Evolutionary conservation across 2,888 invertebrate genomes (phyloP).

Genomic region (Cyclophora punctaria): DNA sequence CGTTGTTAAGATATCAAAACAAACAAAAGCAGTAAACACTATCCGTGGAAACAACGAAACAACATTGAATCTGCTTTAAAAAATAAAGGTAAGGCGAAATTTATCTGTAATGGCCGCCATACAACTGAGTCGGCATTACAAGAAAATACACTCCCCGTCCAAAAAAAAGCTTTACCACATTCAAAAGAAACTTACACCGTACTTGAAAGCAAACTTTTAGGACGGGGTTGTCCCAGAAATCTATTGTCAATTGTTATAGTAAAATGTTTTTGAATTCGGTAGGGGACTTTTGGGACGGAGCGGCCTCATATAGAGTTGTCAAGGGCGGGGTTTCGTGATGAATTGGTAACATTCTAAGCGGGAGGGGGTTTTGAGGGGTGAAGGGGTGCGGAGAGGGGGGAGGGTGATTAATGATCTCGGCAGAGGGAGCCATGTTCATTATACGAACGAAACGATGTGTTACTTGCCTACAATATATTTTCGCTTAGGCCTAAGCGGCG

Average conservation of each 20-base stretch:
- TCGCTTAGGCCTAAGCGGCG: slow-evolving; percentile 50
- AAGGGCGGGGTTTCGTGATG: slow-evolving; percentile 77
- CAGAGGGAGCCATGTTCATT: slow-evolving; percentile 74
- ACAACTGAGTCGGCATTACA: slow-evolving; percentile 50
- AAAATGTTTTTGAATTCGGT: slow-evolving; percentile 25
- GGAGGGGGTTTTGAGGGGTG: slow-evolving; percentile 59
- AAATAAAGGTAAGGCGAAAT: slow-evolving; percentile 53
- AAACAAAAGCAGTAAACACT: slow-evolving; percentile 22
- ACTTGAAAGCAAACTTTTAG: slow-evolving; percentile 26
- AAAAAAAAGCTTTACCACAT: slow-evolving; percentile 32
- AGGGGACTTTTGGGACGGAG: slow-evolving; percentile 47
- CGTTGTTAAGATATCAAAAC: slow-evolving; percentile 9
- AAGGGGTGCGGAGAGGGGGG: slow-evolving; percentile 40
- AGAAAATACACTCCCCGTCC: slow-evolving; percentile 53
- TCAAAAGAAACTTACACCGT: slow-evolving; percentile 23
- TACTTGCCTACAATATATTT: slow-evolving; percentile 69
- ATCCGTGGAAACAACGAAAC: slow-evolving; percentile 25
- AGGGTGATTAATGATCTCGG: slow-evolving; percentile 65
- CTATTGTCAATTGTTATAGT: slow-evolving; percentile 11
- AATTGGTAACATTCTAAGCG: slow-evolving; percentile 70
- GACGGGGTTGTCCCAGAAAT: slow-evolving; percentile 31
- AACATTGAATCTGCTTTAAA: slow-evolving; percentile 45
- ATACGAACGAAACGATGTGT: slow-evolving; percentile 70
- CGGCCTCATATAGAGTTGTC: slow-evolving; percentile 76
- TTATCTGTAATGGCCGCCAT: slow-evolving; percentile 63